phyloP scores from a whole-genome alignment of 1,140 invertebrate species.

The Acromyrmex charruanus region DNA sequence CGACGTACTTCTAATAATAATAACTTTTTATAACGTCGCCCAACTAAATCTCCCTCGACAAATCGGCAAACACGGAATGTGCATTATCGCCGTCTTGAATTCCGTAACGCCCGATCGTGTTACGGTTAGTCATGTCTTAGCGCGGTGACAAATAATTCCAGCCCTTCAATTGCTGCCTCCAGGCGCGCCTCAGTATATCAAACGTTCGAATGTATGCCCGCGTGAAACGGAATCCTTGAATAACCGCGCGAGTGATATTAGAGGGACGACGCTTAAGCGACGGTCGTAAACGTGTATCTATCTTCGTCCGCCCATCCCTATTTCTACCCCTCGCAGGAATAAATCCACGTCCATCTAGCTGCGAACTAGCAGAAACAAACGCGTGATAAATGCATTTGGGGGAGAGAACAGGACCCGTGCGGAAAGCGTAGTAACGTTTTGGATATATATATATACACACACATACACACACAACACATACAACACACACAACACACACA shows the following conservation, averaged over 20 bases:
- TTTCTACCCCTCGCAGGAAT: slow-evolving; percentile 57
- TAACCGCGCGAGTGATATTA: slow-evolving; percentile 55
- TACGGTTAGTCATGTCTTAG: slow-evolving; percentile 24
- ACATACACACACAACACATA: no score
- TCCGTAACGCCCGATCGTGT: neutral
- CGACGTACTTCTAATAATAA: neutral
- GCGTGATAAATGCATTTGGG: slow-evolving; percentile 64
- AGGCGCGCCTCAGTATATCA: slow-evolving; percentile 30
- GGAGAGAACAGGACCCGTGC: slow-evolving; percentile 41
- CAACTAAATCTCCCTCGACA: neutral
- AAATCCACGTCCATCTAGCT: slow-evolving; percentile 65
- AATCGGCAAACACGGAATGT: slow-evolving; percentile 28
- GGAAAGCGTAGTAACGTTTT: slow-evolving; percentile 36
- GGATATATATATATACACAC: neutral
- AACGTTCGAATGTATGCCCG: slow-evolving; percentile 28
- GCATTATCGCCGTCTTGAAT: slow-evolving; percentile 14
- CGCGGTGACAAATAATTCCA: slow-evolving; percentile 41
- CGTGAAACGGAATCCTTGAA: slow-evolving; percentile 56
- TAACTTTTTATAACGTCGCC: neutral
- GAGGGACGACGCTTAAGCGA: slow-evolving; percentile 52
- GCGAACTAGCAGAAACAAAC: slow-evolving; percentile 65
- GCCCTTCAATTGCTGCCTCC: slow-evolving; percentile 44
- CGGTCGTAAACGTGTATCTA: slow-evolving; percentile 65
- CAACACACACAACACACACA: no score
- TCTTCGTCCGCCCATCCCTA: slow-evolving; percentile 58